phyloP scores from a whole-genome alignment of 1,140 invertebrate genomes.

The Drosophila takahashii region DNA sequence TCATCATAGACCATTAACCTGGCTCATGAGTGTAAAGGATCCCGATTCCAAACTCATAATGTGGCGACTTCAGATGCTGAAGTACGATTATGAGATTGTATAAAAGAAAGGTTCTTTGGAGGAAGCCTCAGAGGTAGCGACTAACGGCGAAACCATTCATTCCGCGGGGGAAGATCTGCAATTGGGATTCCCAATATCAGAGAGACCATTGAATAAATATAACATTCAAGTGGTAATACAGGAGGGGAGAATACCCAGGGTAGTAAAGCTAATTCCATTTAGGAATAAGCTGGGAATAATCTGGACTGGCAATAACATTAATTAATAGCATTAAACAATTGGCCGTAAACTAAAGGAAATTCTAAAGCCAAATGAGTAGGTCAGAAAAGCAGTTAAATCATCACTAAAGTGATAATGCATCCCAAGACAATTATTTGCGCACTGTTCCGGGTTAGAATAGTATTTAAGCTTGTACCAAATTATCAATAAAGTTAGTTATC shows the following conservation, averaged over 20 bases:
- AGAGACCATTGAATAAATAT: constrained; percentile 19
- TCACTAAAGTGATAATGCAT: no score
- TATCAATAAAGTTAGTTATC: no score
- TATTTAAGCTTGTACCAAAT: no score
- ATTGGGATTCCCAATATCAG: neutral
- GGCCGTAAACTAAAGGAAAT: neutral
- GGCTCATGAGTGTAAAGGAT: constrained; percentile 10
- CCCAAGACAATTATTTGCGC: no score
- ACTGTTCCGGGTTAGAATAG: no score
- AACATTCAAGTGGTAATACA: constrained; percentile 15
- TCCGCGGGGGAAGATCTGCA: neutral
- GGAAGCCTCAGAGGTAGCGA: neutral
- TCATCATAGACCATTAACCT: constrained; percentile 18
- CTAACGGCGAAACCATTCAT: neutral
- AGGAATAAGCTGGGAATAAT: neutral
- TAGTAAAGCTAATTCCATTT: neutral
- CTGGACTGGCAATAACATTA: no score
- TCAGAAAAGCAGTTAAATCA: no score
- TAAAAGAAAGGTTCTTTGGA: neutral
- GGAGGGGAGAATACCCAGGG: neutral
- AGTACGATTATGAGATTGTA: neutral
- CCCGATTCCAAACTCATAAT: neutral
- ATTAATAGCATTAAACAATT: neutral
- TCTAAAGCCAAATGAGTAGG: no score
- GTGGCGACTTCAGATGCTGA: neutral